These are phyloP conservation scores for Polypedilum vanderplanki DNA, from an alignment of 1,140 invertebrate species.

Conservation along the genomic window DNA sequence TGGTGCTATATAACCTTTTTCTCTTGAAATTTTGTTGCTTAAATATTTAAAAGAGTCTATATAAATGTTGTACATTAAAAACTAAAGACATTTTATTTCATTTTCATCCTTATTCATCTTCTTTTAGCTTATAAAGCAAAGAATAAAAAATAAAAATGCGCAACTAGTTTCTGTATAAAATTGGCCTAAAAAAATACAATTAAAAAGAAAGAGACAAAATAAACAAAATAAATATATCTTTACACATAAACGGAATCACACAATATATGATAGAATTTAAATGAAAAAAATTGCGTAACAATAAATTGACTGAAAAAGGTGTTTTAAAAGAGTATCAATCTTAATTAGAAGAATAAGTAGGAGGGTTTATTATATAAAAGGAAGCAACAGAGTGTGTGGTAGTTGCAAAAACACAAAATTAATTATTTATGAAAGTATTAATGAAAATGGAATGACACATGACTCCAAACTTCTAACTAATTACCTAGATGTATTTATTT, in stretches of 20 bases:
- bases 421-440: too few species aligned
- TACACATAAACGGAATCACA: background rate
- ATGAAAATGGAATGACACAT: background rate
- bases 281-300: background rate
- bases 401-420: too few species aligned
- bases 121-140: background rate
- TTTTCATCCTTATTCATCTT: background rate
- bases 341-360: too few species aligned
- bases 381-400: too few species aligned
- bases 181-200: conserved; percentile 9
- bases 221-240: background rate
- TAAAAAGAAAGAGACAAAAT: background rate
- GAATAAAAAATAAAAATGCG: too few species aligned
- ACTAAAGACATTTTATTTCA: too few species aligned
- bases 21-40: too few species aligned
- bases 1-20: too few species aligned
- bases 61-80: too few species aligned
- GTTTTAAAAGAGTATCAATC: too few species aligned
- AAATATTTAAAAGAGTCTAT: too few species aligned
- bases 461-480: background rate
- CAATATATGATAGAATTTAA: background rate
- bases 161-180: conserved; percentile 7
- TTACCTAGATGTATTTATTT: conserved; percentile 7
- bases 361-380: too few species aligned
- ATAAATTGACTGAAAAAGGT: background rate